Evolutionary conservation across 2,888 invertebrate genomes (phyloP), one percentile per base, ranked within the genome.

Genomic region (Lacanobia wlatinum): DNA sequence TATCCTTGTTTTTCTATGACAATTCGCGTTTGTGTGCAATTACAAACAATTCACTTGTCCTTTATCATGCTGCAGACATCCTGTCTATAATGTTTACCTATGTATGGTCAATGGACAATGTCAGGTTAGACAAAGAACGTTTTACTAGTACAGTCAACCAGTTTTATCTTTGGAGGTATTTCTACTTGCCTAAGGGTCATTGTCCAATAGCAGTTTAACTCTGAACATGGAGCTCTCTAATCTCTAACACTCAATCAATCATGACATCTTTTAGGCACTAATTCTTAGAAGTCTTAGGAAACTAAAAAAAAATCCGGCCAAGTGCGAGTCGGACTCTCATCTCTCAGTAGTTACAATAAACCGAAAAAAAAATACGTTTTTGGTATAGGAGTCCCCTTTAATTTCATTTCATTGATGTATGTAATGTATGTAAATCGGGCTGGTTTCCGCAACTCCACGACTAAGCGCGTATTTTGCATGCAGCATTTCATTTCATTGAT

Each of bases 1-100:
- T 23, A 46, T 60, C 50, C 48, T 68, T 77, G 58, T 68, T 62
- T 52, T 43, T 62, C 18, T 18, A 40, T 48, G 28, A 76, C 62
- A 68, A n/a, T 58, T 56, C 8, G 8, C 7, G n/a, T 67, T 55
- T 68, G 28, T 59, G 12, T 23, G 9, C n/a, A 7, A 14, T 6
- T 43, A 8, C 18, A 10, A 23, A 38, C 8, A 12, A 9, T 1
- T n/a, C 14, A 52, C 18, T 50, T 28, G 40, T 18, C 14, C 0
- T 18, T 18, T 55, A 23, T 43, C 59, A n/a, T 1, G 43, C n/a
- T 7, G 18, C 16, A 53, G 16, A 64, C 18, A 48, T 63, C 46
- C n/a, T 58, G 71, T 48, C 23, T 5, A 23, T 56, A 38, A 43
- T n/a, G 16, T 38, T 43, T n/a, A 14, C 18, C 18, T 48, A 48